Evolutionary conservation across 2,113 vertebrate species (phyloP).

Genomic region (Hemiscyllium ocellatum): DNA sequence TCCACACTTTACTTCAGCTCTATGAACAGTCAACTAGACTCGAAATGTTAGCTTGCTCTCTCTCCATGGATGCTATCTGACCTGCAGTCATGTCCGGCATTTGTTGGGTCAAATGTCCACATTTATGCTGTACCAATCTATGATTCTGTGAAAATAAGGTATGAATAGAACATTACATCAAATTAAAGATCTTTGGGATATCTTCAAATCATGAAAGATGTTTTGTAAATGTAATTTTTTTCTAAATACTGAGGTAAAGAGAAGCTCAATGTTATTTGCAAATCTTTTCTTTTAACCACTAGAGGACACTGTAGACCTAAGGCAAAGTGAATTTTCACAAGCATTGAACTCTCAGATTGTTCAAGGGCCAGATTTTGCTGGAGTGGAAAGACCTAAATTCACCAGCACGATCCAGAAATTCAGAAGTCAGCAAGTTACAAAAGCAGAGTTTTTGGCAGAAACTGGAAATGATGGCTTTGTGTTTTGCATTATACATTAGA

Average conservation of each 20-base stretch:
- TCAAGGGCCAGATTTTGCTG: background rate
- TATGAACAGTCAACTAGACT: too few species aligned
- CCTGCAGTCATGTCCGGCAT: too few species aligned
- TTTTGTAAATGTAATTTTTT: background rate
- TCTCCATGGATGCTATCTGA: too few species aligned
- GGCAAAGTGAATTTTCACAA: background rate
- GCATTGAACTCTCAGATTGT: background rate
- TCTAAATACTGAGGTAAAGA: background rate
- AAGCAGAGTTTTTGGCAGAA: too few species aligned
- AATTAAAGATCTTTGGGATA: background rate
- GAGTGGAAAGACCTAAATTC: background rate
- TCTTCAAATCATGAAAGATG: background rate
- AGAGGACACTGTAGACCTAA: background rate
- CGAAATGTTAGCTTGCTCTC: too few species aligned
- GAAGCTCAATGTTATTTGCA: background rate
- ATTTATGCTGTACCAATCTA: background rate
- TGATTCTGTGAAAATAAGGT: background rate
- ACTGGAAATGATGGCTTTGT: too few species aligned
- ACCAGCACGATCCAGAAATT: background rate
- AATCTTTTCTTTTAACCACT: background rate
- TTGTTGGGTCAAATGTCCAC: too few species aligned
- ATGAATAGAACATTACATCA: background rate
- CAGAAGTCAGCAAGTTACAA: background rate
- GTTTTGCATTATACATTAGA: too few species aligned
- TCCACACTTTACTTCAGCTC: too few species aligned